phyloP scores from a whole-genome alignment of 2,113 vertebrate species.

The Perognathus longimembris region DNA sequence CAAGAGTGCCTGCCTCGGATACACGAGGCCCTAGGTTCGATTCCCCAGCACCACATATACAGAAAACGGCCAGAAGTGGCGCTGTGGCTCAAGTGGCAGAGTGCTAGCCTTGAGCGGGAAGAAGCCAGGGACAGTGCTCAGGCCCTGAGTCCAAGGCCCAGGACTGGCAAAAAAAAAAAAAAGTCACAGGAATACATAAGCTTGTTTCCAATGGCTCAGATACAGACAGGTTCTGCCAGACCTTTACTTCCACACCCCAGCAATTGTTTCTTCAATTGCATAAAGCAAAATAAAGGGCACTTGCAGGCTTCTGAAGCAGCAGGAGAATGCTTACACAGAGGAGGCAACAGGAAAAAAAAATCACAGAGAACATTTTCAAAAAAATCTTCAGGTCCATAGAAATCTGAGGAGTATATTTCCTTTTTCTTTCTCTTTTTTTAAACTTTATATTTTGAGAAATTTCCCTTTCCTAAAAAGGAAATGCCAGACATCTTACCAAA shows the following conservation, averaged over 20 bases:
- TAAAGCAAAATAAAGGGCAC: background rate
- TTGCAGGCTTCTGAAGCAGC: background rate
- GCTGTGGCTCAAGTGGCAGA: too few species aligned
- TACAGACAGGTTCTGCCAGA: background rate
- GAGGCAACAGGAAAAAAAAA: background rate
- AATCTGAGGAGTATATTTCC: background rate
- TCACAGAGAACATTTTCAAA: background rate
- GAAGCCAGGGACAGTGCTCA: too few species aligned
- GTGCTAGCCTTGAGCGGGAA: too few species aligned
- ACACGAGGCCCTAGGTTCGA: too few species aligned
- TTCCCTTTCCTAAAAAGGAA: conserved; percentile 50
- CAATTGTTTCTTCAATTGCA: fast-evolving
- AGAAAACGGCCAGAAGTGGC: too few species aligned
- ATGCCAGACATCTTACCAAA: conserved; percentile 37
- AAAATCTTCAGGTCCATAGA: background rate
- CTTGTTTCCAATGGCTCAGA: background rate
- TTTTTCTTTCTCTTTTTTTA: background rate
- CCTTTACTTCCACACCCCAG: background rate
- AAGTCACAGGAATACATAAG: too few species aligned
- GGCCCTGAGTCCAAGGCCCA: too few species aligned
- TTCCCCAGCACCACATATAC: too few species aligned
- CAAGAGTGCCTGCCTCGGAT: too few species aligned
- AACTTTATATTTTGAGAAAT: conserved; percentile 38
- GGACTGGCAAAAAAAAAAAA: too few species aligned
- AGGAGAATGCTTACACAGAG: background rate